Conservation (phyloP, 92 coral and sea anemone genomes). For the Meandrina meandrites region DNA sequence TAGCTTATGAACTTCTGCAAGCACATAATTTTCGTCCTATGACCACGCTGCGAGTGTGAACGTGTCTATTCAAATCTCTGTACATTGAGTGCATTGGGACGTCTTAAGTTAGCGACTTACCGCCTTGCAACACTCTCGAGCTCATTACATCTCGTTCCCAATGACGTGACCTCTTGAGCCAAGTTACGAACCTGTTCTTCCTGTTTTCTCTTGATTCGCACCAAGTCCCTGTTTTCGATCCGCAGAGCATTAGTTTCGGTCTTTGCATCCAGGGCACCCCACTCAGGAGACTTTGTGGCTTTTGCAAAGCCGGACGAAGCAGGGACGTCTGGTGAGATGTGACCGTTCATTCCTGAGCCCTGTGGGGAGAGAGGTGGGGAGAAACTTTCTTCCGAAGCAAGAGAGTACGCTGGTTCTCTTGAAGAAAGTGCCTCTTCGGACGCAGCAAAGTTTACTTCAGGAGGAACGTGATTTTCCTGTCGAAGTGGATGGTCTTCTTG, state of each 20-base stretch:
- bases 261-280: constrained; percentile 29
- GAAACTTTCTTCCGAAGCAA: constrained; percentile 26
- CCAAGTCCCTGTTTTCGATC: constrained; percentile 58
- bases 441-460: neutral
- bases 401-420: neutral
- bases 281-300: constrained; percentile 18
- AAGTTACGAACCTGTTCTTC: constrained; percentile 71
- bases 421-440: constrained; percentile 7
- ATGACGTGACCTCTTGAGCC: constrained; percentile 67
- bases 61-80: neutral
- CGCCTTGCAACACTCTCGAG: constrained; percentile 49
- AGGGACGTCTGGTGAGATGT: constrained; percentile 21
- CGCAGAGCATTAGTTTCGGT: constrained; percentile 45
- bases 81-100: neutral
- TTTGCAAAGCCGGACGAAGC: neutral
- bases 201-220: constrained; percentile 60
- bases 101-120: constrained; percentile 33
- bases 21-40: too few relatives aligned
- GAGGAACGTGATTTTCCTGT: constrained; percentile 11
- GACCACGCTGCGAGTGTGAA: too few relatives aligned
- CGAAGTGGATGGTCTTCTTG: neutral
- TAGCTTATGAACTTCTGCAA: too few relatives aligned
- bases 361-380: constrained; percentile 34
- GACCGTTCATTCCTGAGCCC: constrained; percentile 22
- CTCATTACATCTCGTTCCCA: constrained; percentile 56